Percentiles rank a stretch among this genome's conserved stretches.
phyloP scores from a whole-genome alignment of 2,797 vertebrate genomes.

The Sebastes goodei region DNA sequence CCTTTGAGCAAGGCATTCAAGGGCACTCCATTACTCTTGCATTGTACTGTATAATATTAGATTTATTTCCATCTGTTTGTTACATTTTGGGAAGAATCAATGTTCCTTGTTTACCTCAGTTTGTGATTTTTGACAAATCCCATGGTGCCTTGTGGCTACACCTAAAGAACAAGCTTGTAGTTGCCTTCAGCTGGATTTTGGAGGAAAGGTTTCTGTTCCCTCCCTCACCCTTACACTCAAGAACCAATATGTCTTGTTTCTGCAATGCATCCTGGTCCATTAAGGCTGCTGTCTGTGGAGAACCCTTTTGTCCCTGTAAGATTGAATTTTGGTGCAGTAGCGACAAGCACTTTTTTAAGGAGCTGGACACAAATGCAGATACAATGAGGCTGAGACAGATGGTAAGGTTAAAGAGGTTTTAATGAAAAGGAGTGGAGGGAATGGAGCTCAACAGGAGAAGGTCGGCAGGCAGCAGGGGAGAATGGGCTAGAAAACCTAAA shows the following conservation, averaged over 20 bases:
- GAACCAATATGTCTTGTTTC: not conserved
- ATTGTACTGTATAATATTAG: not conserved
- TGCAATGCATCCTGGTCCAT: not conserved
- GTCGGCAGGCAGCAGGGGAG: constrained; percentile 4
- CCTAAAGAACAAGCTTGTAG: not conserved
- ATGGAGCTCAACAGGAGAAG: constrained; percentile 24
- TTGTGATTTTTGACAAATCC: not conserved
- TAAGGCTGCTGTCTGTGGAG: not conserved
- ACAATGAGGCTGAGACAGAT: constrained; percentile 24
- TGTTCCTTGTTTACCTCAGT: not conserved
- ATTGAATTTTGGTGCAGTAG: not conserved
- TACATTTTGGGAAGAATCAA: not conserved
- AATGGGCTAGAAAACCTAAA: not conserved
- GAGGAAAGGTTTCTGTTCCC: not conserved
- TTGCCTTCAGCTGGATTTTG: not conserved
- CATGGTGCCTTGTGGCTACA: not conserved
- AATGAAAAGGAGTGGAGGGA: constrained; percentile 17
- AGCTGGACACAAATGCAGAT: constrained; percentile 12
- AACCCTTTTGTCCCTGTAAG: not conserved
- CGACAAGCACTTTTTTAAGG: not conserved
- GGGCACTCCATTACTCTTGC: not conserved
- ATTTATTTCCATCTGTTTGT: not conserved
- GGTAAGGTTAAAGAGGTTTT: constrained; percentile 27
- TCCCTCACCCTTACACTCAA: not conserved
- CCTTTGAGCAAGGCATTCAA: not conserved